Base-by-base conservation (phyloP, 2,797 vertebrate genomes). In the Propithecus deckenii region DNA sequence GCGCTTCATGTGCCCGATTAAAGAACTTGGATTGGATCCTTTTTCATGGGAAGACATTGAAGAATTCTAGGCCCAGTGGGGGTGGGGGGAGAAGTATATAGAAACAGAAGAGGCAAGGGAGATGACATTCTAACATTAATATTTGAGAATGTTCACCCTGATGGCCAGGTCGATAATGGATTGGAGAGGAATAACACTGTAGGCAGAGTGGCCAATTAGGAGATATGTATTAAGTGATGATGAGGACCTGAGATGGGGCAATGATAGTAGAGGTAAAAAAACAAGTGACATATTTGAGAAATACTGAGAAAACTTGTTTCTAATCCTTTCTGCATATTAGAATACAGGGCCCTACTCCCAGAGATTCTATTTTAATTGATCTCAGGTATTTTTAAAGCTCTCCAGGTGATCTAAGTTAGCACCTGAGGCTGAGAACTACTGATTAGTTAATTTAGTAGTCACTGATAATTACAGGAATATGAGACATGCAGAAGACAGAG, bases 291-390 rank as follows among this genome's bases (percentile, higher is more conserved):
- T 81, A 52, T 84, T 72, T 86, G 43, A 94, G 1, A 85, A 67
- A 32, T 59, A 57, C 13, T 83, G 32, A 61, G 59, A 67, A 83
- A 93, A 84, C 3, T 41, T 10, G 3, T 83, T 95, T 89, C 72
- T 38, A 89, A 41, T 69, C 12, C 14, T 85, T 14, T 92, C 25
- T 59, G 2, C 3, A 38, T 61, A 46, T 13, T 38, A 52, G 28
- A 96, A 81, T 69, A 89, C 52, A 86, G 67, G 38, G 17, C 25
- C 15, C n/a, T 35, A n/a, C 7, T 46, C 28, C 69, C n/a, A 96
- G 38, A 86, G 74, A 91, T 74, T 78, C 92, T 92, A 43, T 10
- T 86, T 85, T 96, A 81, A 85, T 86, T 95, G 95, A 93, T 69
- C 28, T 61, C 59, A 7, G 20, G 32, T 85, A 61, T 32, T 65